phyloP scores from a whole-genome alignment of 2,797 vertebrate species.

The Siniperca obscura region DNA sequence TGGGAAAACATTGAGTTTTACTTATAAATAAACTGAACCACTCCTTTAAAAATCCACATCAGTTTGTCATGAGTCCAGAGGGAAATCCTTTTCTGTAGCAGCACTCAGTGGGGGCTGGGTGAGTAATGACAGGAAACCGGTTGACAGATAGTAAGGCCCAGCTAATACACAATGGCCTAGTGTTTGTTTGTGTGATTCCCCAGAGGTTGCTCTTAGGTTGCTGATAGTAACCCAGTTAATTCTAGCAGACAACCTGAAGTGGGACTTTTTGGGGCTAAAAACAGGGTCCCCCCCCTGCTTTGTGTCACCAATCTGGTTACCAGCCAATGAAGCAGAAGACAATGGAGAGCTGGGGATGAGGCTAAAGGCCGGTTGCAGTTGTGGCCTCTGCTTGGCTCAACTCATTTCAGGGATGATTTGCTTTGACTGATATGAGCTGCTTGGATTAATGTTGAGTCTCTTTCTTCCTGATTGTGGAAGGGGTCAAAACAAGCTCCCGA shows the following conservation, averaged over 20 bases:
- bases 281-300: constrained; percentile 79
- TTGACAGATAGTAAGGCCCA: constrained; percentile 22
- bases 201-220: constrained; percentile 47
- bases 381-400: constrained; percentile 64
- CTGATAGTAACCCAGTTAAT: constrained; percentile 48
- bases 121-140: constrained; percentile 27
- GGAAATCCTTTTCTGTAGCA: not conserved
- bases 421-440: constrained; percentile 78
- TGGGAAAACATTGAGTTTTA: not conserved
- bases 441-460: constrained; percentile 74
- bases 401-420: constrained; percentile 82
- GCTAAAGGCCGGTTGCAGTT: constrained; percentile 49
- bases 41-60: not conserved
- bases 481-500: constrained; percentile 62
- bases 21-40: not conserved
- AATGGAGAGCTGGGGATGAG: constrained; percentile 56
- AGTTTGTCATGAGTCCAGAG: not conserved
- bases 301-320: constrained; percentile 84
- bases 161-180: constrained; percentile 33
- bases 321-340: constrained; percentile 84
- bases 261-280: constrained; percentile 62
- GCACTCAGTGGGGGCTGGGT: not conserved
- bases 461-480: constrained; percentile 72
- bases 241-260: constrained; percentile 65
- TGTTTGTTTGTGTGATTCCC: constrained; percentile 58